Evolutionary conservation across 2,797 vertebrate species (phyloP), one percentile per base, ranked within the genome.

Genomic region (Brachyalestes nurse): DNA sequence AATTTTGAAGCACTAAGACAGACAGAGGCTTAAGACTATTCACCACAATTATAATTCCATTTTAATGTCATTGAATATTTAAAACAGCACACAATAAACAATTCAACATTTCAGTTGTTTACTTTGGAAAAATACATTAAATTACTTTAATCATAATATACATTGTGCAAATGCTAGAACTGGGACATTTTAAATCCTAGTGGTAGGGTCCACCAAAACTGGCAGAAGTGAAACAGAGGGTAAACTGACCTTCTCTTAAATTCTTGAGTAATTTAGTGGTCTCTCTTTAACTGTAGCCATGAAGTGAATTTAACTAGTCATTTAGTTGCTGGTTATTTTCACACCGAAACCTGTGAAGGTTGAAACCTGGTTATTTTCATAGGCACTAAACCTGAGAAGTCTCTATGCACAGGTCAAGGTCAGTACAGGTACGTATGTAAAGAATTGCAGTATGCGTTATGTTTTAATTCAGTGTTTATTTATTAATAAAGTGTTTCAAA

Each of bases 61-160:
- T 72, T 72, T 38, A 53, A 70, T 70, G 47, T 7, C 21, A 70
- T 34, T 55, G 57, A 72, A 72, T 38, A 72, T 53, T 53, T 25
- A 6, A 51, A 16, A 53, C 16, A 16, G 16, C 49, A 38, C 25
- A 72, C 13, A 28, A 38, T 55, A 38, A 17, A 71, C 49, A 6
- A 49, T 6, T 25, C 10, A 67, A 67, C 9, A 49, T 2, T 49
- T 38, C 25, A 13, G 5, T 64, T 38, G 10, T 40, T 23, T 69
- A 21, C 45, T 69, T 49, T 49, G n/a, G 10, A 49, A 70, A 70
- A 70, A 25, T 23, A 69, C 64, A 66, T 12, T 42, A 70, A 70
- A 25, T 25, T 12, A 49, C 45, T 42, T 42, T 0, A 19, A 34
- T 7, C 21, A 6, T 45, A n/a, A 16, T 12, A 66, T 34, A 42